Evolutionary conservation across 2,888 invertebrate genomes (phyloP).

Genomic region (Sycophila texana): DNA sequence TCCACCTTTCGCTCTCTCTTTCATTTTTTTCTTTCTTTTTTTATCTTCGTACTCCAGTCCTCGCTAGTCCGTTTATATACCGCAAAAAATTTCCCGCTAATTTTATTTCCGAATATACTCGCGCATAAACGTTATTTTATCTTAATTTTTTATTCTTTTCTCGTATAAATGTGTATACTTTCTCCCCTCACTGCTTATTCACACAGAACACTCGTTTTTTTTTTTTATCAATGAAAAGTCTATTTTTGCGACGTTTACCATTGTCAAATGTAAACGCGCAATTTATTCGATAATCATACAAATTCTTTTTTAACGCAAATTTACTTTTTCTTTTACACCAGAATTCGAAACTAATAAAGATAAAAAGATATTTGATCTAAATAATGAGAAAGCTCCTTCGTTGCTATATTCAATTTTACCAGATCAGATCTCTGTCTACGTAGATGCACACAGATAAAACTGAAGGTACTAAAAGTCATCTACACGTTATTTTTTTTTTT

Average conservation of each 20-base stretch:
- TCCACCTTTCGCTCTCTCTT: too few species aligned
- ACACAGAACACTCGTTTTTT: neutral
- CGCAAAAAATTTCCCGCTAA: constrained; percentile 36
- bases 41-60: constrained; percentile 10
- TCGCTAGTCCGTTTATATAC: constrained; percentile 33
- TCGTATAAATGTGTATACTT: constrained; percentile 53
- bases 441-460: constrained; percentile 30
- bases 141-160: constrained; percentile 34
- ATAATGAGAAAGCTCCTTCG: constrained; percentile 28
- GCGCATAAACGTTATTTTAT: constrained; percentile 17
- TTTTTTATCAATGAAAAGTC: constrained; percentile 30
- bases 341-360: constrained; percentile 4
- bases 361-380: constrained; percentile 45
- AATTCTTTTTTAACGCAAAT: constrained; percentile 13
- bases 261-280: constrained; percentile 26
- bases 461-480: constrained; percentile 40
- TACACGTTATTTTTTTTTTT: constrained; percentile 18
- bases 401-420: constrained; percentile 37
- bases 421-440: constrained; percentile 50
- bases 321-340: constrained; percentile 7
- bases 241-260: constrained; percentile 34
- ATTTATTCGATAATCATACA: constrained; percentile 19
- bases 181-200: constrained; percentile 3
- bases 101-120: constrained; percentile 30
- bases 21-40: neutral